Percentiles rank a stretch among this genome's conserved stretches.
These are phyloP conservation scores for Rhizoglyphus robini DNA, from an alignment of 1,140 invertebrate species.

Conservation along the genomic window DNA sequence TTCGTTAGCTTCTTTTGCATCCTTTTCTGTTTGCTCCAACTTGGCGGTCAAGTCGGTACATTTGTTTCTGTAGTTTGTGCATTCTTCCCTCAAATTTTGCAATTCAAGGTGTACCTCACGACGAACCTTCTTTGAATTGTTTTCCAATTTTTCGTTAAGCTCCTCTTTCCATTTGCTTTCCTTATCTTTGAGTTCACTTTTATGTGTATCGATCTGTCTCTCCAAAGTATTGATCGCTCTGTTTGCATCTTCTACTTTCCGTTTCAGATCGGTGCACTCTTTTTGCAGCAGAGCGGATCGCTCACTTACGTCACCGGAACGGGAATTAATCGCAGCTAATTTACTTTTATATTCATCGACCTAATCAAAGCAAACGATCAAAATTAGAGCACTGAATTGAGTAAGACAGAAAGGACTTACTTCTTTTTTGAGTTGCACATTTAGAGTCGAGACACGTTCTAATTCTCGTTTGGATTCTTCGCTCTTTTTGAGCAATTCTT, in stretches of 20 bases:
- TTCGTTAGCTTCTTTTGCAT: constrained; percentile 40
- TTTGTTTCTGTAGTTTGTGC: constrained; percentile 35
- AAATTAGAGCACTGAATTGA: neutral
- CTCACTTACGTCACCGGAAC: constrained; percentile 16
- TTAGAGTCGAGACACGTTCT: neutral
- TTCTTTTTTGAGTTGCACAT: neutral
- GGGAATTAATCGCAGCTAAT: constrained; percentile 10
- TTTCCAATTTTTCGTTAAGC: constrained; percentile 39
- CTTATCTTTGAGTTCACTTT: constrained; percentile 43
- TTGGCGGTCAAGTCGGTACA: constrained; percentile 42
- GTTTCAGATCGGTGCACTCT: constrained; percentile 31
- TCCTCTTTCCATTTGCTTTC: constrained; percentile 39
- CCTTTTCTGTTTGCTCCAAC: constrained; percentile 47
- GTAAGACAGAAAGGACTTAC: neutral
- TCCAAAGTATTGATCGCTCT: constrained; percentile 19
- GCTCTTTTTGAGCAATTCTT: constrained; percentile 7
- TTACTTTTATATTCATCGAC: constrained; percentile 6
- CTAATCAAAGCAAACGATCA: constrained; percentile 1
- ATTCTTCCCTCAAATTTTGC: constrained; percentile 39
- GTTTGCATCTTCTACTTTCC: constrained; percentile 33
- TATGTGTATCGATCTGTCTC: constrained; percentile 38
- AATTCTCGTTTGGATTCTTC: constrained; percentile 6
- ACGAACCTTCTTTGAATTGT: constrained; percentile 35
- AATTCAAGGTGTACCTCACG: constrained; percentile 38
- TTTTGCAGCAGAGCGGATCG: constrained; percentile 23